These are phyloP conservation scores for Plagodis dolabraria DNA, from an alignment of 2,888 invertebrate genomes.

Conservation along the genomic window DNA sequence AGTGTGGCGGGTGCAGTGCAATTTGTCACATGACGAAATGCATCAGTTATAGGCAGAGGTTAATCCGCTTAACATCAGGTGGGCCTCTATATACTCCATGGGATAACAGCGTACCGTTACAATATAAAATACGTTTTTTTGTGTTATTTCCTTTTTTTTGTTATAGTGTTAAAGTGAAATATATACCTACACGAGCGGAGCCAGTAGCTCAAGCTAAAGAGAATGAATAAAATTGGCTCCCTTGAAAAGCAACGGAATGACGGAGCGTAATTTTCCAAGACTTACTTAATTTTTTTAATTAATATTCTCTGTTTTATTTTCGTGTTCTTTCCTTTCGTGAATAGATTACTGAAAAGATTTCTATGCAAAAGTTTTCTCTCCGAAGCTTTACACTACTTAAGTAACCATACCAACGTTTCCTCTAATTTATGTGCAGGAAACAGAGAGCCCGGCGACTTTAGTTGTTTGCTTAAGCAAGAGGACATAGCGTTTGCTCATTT, in stretches of 20 bases:
- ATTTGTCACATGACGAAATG: no score
- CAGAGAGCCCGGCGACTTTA: slow-evolving; percentile 27
- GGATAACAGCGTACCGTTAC: no score
- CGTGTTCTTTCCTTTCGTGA: slow-evolving; percentile 6
- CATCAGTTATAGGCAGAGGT: no score
- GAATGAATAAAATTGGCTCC: neutral
- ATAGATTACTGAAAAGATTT: slow-evolving; percentile 9
- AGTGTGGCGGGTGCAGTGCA: no score
- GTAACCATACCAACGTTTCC: slow-evolving; percentile 24
- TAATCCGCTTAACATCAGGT: no score
- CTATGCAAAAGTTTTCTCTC: slow-evolving; percentile 15
- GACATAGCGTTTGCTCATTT: slow-evolving; percentile 34
- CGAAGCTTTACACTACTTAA: slow-evolving; percentile 20
- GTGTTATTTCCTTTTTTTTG: no score
- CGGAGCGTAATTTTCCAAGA: slow-evolving; percentile 4
- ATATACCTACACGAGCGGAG: neutral
- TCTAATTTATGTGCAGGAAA: slow-evolving; percentile 32
- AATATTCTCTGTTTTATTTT: slow-evolving; percentile 1
- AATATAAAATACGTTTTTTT: no score
- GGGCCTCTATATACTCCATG: no score
- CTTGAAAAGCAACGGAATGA: neutral
- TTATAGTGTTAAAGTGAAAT: no score
- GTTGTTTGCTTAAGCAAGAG: slow-evolving; percentile 34
- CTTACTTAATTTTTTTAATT: slow-evolving; percentile 5
- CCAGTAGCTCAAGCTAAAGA: neutral